phyloP scores from a whole-genome alignment of 2,797 vertebrate genomes.

The Salmo trutta region DNA sequence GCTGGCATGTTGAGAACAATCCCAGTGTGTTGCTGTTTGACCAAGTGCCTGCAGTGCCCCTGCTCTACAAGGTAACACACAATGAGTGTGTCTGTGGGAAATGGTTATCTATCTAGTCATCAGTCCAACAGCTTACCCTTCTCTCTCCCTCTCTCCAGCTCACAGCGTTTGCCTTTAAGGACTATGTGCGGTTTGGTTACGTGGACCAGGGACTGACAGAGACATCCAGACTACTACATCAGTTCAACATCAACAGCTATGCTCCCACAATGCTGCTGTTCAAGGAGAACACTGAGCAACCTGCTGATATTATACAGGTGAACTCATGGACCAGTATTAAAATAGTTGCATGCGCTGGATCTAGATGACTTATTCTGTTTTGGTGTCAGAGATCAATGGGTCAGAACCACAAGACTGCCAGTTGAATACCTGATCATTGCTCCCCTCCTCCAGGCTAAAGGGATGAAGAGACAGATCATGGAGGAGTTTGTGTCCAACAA shows the following conservation, averaged over 20 bases:
- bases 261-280: slow-evolving; percentile 91
- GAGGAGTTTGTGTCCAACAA: slow-evolving; percentile 94
- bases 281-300: slow-evolving; percentile 86
- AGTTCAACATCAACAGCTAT: slow-evolving; percentile 87
- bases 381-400: no score
- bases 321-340: no score
- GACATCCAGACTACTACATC: slow-evolving; percentile 73
- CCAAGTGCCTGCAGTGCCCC: slow-evolving; percentile 76
- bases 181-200: slow-evolving; percentile 90
- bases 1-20: slow-evolving; percentile 91
- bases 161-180: slow-evolving; percentile 87
- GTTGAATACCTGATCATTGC: background rate
- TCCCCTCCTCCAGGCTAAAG: slow-evolving; percentile 75
- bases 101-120: background rate
- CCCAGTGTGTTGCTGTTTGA: slow-evolving; percentile 90
- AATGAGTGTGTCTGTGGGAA: no score
- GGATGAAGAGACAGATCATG: slow-evolving; percentile 91
- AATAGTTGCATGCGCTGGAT: no score
- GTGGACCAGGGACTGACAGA: slow-evolving; percentile 81
- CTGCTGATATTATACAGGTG: slow-evolving; percentile 90
- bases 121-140: no score
- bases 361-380: no score
- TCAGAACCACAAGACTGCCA: no score
- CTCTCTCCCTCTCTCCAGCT: slow-evolving; percentile 72
- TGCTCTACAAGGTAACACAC: slow-evolving; percentile 87